Base-by-base conservation (phyloP, 1,140 invertebrate genomes). In the Drosophila nigromelanica region DNA sequence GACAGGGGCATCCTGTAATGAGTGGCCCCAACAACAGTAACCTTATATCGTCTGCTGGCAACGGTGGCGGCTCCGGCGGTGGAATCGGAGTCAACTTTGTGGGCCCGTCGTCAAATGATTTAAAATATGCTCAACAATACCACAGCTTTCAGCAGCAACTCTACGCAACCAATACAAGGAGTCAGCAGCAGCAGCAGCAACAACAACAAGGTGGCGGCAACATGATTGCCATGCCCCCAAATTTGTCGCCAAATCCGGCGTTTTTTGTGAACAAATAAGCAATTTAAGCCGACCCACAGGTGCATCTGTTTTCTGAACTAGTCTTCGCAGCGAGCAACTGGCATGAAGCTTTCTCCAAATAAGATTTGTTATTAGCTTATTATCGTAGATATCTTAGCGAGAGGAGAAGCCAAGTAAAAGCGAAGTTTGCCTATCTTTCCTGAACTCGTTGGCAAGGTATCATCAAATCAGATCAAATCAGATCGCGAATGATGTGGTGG, bases 71-170 rank as follows among this genome's bases (percentile, higher is more conserved):
- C 59, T 92, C 93, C 39, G 93, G 93, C 30, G 94, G 94, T 75
- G 61, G 51, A 18, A 43, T 67, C 8, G 64, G 59, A 3, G 64
- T 64, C 3, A 87, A 79, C 18, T 97, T 97, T 87, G 95, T 97
- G 47, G 96, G 96, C 11, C 96, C 96, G 3, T 96, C 95, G 12
- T 97, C 97, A 58, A 94, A 95, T 48, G 97, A 98, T 93, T 96
- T 97, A 11, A 97, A 97, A 91, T 98, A 98, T 93, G 97, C 97
- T 81, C 97, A 97, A 91, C 97, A 98, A 93, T 98, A 97, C 93
- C 97, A 98, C 92, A 97, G 98, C 92, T 98, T 98, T 93, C 97
- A 98, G 90, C 97, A 98, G 91, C 97, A 98, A 92, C 93, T 98
- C 60, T 98, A 98, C 93, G 97, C 97, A 24, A 98, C 97, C 8